These are phyloP conservation scores for Drosophila suboccidentalis DNA, from an alignment of 2,888 invertebrate genomes.

Conservation along the genomic window DNA sequence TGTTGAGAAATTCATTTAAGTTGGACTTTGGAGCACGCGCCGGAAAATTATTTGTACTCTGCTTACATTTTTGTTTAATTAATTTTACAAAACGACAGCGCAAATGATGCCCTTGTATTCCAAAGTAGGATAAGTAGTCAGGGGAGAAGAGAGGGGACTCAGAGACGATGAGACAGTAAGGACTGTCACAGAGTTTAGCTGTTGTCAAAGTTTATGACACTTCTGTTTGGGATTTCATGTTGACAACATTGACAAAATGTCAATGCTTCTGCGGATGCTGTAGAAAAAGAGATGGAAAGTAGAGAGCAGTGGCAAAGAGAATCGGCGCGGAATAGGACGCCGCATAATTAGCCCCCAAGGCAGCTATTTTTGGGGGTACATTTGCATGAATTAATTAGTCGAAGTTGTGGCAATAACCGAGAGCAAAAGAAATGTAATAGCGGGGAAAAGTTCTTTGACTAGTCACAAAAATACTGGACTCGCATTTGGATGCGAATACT, in stretches of 20 bases:
- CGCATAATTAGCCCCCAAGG: conserved; percentile 71
- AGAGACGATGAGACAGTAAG: conserved; percentile 16
- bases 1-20: conserved; percentile 68
- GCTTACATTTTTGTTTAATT: conserved; percentile 80
- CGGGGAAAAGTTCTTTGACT: conserved; percentile 21
- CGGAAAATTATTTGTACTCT: conserved; percentile 76
- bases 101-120: conserved; percentile 33
- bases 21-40: conserved; percentile 71
- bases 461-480: conserved; percentile 45
- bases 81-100: conserved; percentile 73
- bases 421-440: conserved; percentile 1
- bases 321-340: conserved; percentile 26
- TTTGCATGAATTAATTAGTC: conserved; percentile 82
- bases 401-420: conserved; percentile 57
- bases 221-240: conserved; percentile 72
- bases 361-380: conserved; percentile 57
- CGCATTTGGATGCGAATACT: conserved; percentile 49
- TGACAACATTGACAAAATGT: conserved; percentile 79
- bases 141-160: not conserved
- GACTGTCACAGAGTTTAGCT: conserved; percentile 42
- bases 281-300: not conserved
- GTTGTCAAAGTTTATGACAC: conserved; percentile 79
- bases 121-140: conserved; percentile 9
- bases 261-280: conserved; percentile 50
- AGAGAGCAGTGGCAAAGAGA: not conserved